Base-by-base conservation (phyloP, 2,888 invertebrate species). In the Zaprionus bogoriensis region DNA sequence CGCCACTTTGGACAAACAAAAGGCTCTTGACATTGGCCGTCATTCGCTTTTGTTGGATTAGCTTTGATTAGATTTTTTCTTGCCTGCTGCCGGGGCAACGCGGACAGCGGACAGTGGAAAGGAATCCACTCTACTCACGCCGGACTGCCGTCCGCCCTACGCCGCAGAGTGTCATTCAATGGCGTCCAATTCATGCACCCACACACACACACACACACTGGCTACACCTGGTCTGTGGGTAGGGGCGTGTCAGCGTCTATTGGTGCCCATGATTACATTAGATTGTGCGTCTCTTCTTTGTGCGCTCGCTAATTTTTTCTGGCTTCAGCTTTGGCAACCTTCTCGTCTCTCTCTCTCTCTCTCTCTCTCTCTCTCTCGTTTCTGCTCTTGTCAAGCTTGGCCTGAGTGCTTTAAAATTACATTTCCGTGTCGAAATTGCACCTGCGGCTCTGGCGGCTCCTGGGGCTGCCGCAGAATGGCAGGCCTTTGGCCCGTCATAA, bases 21-120 rank as follows among this genome's bases (percentile, higher is more conserved):
- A 60, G 73, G 69, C 72, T 64, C 75, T 74, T 71, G 77, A 80
- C 81, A 86, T 74, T 83, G 86, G 74, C 71, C 75, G 66, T 61
- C 82, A 72, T 88, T 87, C 75, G 74, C 78, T 73, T 74, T 87
- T 85, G 87, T 87, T 85, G 88, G 85, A 82, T 87, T 87, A 88
- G 85, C 86, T 87, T 87, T 87, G 88, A 87, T 87, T 87, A 87
- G 86, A 88, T 87, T 83, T 85, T 76, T 69, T 81, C 46, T 74
- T 72, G 67, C 74, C 74, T 67, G 77, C 54, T 54, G 53, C 55
- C 54, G 41, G 46, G 74, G 59, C 47, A 61, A 62, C 67, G 47
- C 67, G 48, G 47, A 32, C 28, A 22, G 10, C 25, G 27, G 27
- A 27, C 27, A 27, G 6, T 10, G 10, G 27, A 27, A 27, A 2